These are phyloP conservation scores for Euglossa dilemma DNA, from an alignment of 1,140 invertebrate species.

Conservation along the genomic window DNA sequence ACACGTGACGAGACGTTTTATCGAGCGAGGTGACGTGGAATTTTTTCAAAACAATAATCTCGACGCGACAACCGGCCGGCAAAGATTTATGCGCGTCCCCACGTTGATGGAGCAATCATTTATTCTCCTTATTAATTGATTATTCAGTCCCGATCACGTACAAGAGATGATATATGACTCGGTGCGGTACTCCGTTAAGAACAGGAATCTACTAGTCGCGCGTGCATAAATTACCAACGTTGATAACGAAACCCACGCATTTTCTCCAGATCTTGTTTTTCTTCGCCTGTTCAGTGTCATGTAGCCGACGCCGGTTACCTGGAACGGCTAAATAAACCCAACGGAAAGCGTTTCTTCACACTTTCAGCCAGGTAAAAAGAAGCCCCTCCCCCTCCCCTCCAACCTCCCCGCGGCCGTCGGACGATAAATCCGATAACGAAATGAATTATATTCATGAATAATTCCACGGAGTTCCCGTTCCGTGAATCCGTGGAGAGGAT, in stretches of 20 bases:
- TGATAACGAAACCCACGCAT: constrained; percentile 55
- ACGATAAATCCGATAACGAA: constrained; percentile 30
- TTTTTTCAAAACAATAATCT: constrained; percentile 16
- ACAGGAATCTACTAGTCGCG: constrained; percentile 43
- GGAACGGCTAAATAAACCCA: constrained; percentile 30
- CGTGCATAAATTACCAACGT: constrained; percentile 45
- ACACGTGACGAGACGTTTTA: not conserved
- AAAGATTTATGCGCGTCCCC: constrained; percentile 27
- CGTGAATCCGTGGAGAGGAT: not conserved
- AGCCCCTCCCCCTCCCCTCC: no score
- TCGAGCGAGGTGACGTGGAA: not conserved
- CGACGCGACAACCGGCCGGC: not conserved
- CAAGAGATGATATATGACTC: constrained; percentile 39
- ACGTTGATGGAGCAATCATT: constrained; percentile 40
- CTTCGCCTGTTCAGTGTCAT: constrained; percentile 9
- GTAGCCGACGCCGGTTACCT: not conserved
- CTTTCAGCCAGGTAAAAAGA: not conserved
- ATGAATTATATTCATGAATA: constrained; percentile 39
- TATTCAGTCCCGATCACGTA: constrained; percentile 45
- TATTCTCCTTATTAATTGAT: constrained; percentile 52
- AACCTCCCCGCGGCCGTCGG: not conserved
- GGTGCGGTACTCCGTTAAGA: constrained; percentile 2
- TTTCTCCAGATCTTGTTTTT: constrained; percentile 47
- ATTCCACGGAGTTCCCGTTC: constrained; percentile 3
- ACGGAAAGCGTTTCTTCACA: constrained; percentile 26